Base-by-base conservation (phyloP, 2,113 vertebrate genomes). In the Serilophus lunatus region DNA sequence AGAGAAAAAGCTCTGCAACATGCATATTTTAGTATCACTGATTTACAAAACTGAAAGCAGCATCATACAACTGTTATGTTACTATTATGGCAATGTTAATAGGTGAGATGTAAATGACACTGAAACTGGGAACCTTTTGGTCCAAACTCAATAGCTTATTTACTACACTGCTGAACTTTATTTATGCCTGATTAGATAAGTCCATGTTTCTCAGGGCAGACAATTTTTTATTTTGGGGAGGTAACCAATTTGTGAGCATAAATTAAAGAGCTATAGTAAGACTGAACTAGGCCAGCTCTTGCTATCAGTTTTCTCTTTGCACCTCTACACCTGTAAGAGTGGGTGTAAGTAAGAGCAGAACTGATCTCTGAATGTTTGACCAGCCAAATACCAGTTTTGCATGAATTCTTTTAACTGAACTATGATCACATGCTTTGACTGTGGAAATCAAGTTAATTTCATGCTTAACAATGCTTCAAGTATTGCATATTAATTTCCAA, bases 281-380 rank as follows among this genome's bases (percentile, higher is more conserved):
- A 82, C 14, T 75, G 24, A 86, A 60, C 10, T 82, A 57, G 86
- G 64, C n/a, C 90, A 88, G 60, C 75, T 92, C 74, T 93, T 86
- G 51, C 49, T 80, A 74, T 86, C 15, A 78, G 68, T 59, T 74
- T 81, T 68, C 82, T 94, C 92, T 96, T 94, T 97, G 94, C 86
- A 96, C 69, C 72, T 92, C 82, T 90, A 86, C 68, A 93, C 50
- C 68, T 92, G 1, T 51, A 83, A 91, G 60, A 60, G 60, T 75
- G 85, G 83, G 90, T 0, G 33, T 94, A 96, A 95, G 91, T 81
- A 96, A 90, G 69, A 93, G 88, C 92, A 97, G 94, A 96, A 97
- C 86, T 82, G 82, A 93, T 93, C 76, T 96, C 69, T 81, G 88
- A 96, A 94, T 92, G 76, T 94, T 96, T 75, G 42, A 92, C 77